phyloP scores from a whole-genome alignment of 2,888 invertebrate genomes.

The Andrena trimmerana region DNA sequence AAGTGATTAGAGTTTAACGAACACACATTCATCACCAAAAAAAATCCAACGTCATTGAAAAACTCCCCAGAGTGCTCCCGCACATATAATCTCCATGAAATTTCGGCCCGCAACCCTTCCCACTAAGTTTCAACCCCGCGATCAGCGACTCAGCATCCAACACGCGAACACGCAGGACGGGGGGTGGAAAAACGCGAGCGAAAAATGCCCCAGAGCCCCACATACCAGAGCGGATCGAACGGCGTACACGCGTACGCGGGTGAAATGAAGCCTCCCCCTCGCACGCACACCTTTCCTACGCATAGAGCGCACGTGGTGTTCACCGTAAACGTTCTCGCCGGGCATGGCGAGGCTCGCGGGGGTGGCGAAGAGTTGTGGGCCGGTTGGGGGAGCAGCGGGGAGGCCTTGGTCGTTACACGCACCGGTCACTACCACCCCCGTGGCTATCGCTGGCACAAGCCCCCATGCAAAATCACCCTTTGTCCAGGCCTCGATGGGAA shows the following conservation, averaged over 20 bases:
- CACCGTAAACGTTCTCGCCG: conserved; percentile 69
- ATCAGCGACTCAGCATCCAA: not conserved
- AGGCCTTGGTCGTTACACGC: conserved; percentile 81
- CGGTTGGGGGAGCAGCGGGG: conserved; percentile 49
- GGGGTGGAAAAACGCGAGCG: conserved; percentile 47
- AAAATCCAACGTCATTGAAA: not conserved
- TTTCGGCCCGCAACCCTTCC: not conserved
- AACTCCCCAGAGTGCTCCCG: not conserved
- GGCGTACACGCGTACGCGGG: conserved; percentile 41
- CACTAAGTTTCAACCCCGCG: conserved; percentile 8
- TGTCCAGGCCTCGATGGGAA: conserved; percentile 83
- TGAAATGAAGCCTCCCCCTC: conserved; percentile 36
- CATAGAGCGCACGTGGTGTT: conserved; percentile 79
- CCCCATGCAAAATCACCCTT: conserved; percentile 84
- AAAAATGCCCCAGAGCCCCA: conserved; percentile 81
- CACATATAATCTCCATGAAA: not conserved
- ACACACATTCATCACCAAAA: not conserved
- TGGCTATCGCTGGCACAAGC: conserved; percentile 73
- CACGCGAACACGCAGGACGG: not conserved
- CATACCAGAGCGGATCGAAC: conserved; percentile 72
- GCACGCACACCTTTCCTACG: conserved; percentile 66
- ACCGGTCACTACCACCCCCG: conserved; percentile 83
- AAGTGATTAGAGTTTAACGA: not conserved
- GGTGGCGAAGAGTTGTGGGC: conserved; percentile 58
- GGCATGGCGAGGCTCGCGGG: conserved; percentile 43